phyloP scores from a whole-genome alignment of 2,888 invertebrate genomes.

The Drosophila paracracens region DNA sequence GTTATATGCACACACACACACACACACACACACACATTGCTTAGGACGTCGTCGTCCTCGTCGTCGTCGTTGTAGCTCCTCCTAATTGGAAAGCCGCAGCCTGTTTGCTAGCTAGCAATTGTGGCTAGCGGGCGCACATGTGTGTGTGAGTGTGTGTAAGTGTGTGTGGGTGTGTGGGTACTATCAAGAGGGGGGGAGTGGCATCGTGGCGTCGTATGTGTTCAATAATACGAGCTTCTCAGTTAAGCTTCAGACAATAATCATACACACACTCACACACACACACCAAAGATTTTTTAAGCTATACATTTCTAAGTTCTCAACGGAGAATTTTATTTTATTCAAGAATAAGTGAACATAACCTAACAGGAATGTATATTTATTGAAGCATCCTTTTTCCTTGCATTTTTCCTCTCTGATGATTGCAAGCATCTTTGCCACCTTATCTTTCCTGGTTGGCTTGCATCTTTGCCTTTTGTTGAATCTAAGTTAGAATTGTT shows the following conservation, averaged over 20 bases:
- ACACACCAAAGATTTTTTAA: background rate
- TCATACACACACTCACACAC: background rate
- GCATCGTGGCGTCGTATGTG: slow-evolving; percentile 57
- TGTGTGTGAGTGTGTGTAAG: slow-evolving; percentile 7
- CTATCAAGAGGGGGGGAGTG: slow-evolving; percentile 8
- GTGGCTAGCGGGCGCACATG: slow-evolving; percentile 54
- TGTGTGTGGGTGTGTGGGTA: background rate
- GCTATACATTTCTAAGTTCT: too few relatives aligned
- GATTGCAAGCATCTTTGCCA: too few relatives aligned
- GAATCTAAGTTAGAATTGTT: too few relatives aligned
- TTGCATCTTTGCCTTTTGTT: too few relatives aligned
- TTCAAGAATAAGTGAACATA: too few relatives aligned
- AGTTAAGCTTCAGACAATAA: slow-evolving; percentile 23
- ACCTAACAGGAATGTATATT: too few relatives aligned
- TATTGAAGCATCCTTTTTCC: too few relatives aligned
- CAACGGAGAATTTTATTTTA: too few relatives aligned
- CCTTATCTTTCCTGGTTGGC: fast-evolving
- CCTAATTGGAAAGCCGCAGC: slow-evolving; percentile 79
- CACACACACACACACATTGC: slow-evolving; percentile 18
- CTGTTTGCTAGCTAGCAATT: slow-evolving; percentile 65
- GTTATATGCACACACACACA: slow-evolving; percentile 49
- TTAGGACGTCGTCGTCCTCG: slow-evolving; percentile 55
- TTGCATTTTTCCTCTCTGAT: too few relatives aligned
- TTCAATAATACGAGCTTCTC: slow-evolving; percentile 69
- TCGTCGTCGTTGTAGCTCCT: slow-evolving; percentile 75